Conservation (phyloP, 1,140 invertebrate genomes). For the Chironomus tepperi region DNA sequence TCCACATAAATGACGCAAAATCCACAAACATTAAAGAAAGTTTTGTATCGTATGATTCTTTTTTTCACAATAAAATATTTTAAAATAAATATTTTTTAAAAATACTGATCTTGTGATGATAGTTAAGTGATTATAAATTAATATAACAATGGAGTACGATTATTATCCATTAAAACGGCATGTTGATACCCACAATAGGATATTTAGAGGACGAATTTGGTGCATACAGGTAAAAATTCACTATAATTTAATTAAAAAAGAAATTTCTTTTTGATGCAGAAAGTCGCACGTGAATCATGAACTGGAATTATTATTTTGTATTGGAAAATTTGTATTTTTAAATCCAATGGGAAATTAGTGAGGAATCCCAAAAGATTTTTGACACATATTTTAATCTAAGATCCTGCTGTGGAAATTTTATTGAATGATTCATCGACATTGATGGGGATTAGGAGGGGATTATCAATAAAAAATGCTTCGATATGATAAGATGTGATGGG, state of each 20-base stretch:
- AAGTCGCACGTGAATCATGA: too few species aligned
- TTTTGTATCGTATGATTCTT: not conserved
- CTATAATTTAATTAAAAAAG: not conserved
- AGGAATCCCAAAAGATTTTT: too few species aligned
- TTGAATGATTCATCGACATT: too few species aligned
- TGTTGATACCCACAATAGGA: slow-evolving; percentile 67
- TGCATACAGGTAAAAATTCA: slow-evolving; percentile 55
- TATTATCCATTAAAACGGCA: slow-evolving; percentile 52
- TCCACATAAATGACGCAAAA: not conserved
- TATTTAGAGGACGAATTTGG: slow-evolving; percentile 67
- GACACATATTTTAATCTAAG: too few species aligned
- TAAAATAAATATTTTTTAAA: not conserved
- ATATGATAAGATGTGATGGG: too few species aligned
- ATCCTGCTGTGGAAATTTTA: too few species aligned
- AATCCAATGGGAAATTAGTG: too few species aligned
- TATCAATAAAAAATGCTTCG: too few species aligned
- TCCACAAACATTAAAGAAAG: not conserved
- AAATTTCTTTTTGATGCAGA: too few species aligned
- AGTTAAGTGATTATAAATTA: not conserved
- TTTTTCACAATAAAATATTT: not conserved
- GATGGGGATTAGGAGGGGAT: too few species aligned
- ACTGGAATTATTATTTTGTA: too few species aligned
- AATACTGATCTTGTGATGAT: not conserved
- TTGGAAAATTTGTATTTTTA: too few species aligned
- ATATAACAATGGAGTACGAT: slow-evolving; percentile 50